Conservation (phyloP, 2,888 invertebrate species). For the Lasioglossum pauxillum region DNA sequence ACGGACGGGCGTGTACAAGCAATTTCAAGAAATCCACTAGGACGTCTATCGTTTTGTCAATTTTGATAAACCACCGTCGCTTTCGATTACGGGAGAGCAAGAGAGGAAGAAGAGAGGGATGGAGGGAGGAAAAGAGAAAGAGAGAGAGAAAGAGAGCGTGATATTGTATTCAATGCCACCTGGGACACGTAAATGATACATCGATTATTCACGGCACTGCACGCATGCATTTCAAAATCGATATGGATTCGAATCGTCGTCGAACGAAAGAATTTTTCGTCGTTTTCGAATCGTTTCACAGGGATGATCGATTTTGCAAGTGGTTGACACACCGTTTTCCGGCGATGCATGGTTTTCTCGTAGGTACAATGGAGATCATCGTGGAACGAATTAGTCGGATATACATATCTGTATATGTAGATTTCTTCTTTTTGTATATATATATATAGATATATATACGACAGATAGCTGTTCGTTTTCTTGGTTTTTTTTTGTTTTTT, state of each 20-base stretch:
- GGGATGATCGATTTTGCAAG: constrained; percentile 16
- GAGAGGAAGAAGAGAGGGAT: background rate
- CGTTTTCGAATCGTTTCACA: background rate
- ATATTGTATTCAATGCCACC: constrained; percentile 6
- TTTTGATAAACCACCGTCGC: constrained; percentile 31
- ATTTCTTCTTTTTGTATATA: background rate
- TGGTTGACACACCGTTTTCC: constrained; percentile 16
- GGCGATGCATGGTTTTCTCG: constrained; percentile 24
- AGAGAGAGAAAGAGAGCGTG: constrained; percentile 14
- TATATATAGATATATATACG: constrained; percentile 6
- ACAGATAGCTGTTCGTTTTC: constrained; percentile 31
- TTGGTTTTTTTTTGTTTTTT: constrained; percentile 11
- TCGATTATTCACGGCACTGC: constrained; percentile 8
- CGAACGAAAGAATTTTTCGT: constrained; percentile 3
- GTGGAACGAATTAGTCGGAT: constrained; percentile 49
- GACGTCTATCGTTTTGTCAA: background rate
- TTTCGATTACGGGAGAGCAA: background rate
- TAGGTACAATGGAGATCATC: constrained; percentile 33
- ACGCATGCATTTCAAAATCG: constrained; percentile 11
- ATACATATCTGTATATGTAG: constrained; percentile 16
- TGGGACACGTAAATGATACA: constrained; percentile 19
- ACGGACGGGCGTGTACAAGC: background rate
- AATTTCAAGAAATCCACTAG: background rate
- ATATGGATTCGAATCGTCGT: constrained; percentile 9
- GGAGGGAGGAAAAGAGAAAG: background rate